Evolutionary conservation across 2,113 vertebrate genomes (phyloP), one percentile per base, ranked within the genome.

Genomic region (Conger conger): DNA sequence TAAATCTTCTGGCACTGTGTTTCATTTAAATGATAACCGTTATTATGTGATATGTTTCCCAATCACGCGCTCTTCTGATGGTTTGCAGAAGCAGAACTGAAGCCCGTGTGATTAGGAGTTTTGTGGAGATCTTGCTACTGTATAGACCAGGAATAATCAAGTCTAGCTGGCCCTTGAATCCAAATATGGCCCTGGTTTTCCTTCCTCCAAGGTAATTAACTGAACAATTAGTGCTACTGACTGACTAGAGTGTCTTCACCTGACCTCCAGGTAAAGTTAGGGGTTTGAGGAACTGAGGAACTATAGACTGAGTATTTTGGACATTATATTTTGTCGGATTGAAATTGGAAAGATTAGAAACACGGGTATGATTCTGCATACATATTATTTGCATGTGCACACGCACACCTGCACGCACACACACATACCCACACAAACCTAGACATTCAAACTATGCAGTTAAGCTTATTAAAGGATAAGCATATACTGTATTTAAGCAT

Each of bases 11-110:
- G 63, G 38, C 63, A 45, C 37, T 42, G 38, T 63, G 45, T 85
- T 85, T 85, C 84, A 85, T 76, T 86, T 76, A 77, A 82, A 82
- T 82, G 73, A 86, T 82, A 76, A 86, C 36, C n/a, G 68, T 68
- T 78, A 82, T 82, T 81, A 82, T 78, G 63, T 81, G 60, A 81
- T 63, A 81, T 82, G 73, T 82, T 77, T 53, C 33, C 73, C 11
- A 77, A 84, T 77, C 68, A 68, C 42, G 4, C 36, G 20, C 63
- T 76, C 20, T 63, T 30, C 45, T 37, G 38, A 85, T 82, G 40
- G 45, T 68, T 54, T 18, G 23, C 16, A 40, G 80, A 54, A n/a
- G 27, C 53, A 35, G 42, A 76, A 77, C 73, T 15, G 33, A 76
- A 78, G 35, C 33, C 76, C n/a, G 76, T 57, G 53, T 50, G 45